Percentiles rank a stretch among this genome's conserved stretches.
These are phyloP conservation scores for Gryllus bimaculatus DNA, from an alignment of 1,140 invertebrate genomes.

Conservation along the genomic window DNA sequence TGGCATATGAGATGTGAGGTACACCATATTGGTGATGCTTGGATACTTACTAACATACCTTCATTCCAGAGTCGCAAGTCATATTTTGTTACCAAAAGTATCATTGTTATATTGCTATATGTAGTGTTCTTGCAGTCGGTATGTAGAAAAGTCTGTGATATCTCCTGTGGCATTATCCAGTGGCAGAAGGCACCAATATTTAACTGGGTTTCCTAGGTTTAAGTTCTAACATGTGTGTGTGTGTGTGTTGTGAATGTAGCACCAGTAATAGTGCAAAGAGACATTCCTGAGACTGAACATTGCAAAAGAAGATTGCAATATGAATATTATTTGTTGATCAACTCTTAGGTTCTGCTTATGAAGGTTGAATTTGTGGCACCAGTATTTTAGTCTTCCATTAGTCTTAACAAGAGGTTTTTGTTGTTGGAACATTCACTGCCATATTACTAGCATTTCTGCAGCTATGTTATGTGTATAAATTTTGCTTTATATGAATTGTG, in stretches of 20 bases:
- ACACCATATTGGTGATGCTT: slow-evolving; percentile 31
- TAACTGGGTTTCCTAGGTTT: not conserved
- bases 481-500: not conserved
- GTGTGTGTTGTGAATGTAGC: not conserved
- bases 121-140: slow-evolving; percentile 21
- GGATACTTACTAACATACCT: slow-evolving; percentile 9
- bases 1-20: slow-evolving; percentile 20
- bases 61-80: slow-evolving; percentile 17
- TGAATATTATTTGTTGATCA: not conserved
- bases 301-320: not conserved
- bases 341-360: not conserved
- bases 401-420: not conserved
- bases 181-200: slow-evolving; percentile 11
- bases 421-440: slow-evolving; percentile 14
- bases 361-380: slow-evolving; percentile 9
- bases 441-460: not conserved
- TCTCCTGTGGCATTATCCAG: slow-evolving; percentile 24
- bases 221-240: not conserved
- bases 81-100: slow-evolving; percentile 23
- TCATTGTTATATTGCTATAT: slow-evolving; percentile 19
- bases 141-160: slow-evolving; percentile 33
- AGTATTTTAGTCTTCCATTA: slow-evolving; percentile 16
- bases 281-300: slow-evolving; percentile 1
- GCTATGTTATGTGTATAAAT: slow-evolving; percentile 1
- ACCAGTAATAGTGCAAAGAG: not conserved